Percentiles rank a stretch among this genome's conserved stretches.
Conservation (phyloP, 1,140 invertebrate species). For the Solen grandis region DNA sequence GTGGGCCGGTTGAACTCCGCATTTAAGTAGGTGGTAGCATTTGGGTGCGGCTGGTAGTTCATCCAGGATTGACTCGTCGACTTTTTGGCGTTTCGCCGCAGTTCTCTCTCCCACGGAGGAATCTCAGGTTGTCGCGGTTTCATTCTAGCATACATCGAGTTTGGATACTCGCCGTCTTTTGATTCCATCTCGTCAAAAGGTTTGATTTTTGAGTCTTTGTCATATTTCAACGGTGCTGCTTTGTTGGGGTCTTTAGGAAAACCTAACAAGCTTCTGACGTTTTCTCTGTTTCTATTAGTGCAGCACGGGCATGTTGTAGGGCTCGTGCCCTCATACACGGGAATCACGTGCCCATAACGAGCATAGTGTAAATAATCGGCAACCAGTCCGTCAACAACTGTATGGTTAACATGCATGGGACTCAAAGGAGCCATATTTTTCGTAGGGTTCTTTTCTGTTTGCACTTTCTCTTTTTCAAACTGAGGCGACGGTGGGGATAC, state of each 20-base stretch:
- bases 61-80: constrained; percentile 59
- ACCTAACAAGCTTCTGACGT: constrained; percentile 57
- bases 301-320: constrained; percentile 67
- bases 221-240: constrained; percentile 13
- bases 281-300: constrained; percentile 69
- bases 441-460: background rate
- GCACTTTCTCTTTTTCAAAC: background rate
- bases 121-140: background rate
- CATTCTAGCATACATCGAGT: constrained; percentile 40
- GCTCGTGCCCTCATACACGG: constrained; percentile 65
- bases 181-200: constrained; percentile 27
- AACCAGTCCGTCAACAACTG: constrained; percentile 69
- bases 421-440: constrained; percentile 7
- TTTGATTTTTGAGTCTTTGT: constrained; percentile 27
- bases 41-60: constrained; percentile 67
- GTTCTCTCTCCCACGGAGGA: constrained; percentile 6
- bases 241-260: constrained; percentile 45
- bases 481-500: constrained; percentile 44
- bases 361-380: constrained; percentile 72
- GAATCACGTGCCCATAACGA: constrained; percentile 66
- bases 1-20: constrained; percentile 71
- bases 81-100: background rate
- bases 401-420: constrained; percentile 55
- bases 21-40: constrained; percentile 69
- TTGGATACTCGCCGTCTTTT: constrained; percentile 13